phyloP scores from a whole-genome alignment of 2,113 vertebrate genomes.

The Lepus europaeus region DNA sequence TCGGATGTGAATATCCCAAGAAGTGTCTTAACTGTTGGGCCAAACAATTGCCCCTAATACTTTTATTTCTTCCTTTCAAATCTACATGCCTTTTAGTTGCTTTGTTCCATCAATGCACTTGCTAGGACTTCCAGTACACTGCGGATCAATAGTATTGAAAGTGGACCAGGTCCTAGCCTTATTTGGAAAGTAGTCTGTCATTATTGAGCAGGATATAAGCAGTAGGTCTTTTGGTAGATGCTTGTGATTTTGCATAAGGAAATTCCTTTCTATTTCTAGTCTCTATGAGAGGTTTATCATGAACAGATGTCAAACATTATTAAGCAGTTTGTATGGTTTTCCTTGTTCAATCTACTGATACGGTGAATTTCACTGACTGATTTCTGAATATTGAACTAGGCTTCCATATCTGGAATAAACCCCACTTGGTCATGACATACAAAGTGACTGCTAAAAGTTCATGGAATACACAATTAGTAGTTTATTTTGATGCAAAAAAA shows the following conservation, averaged over 20 bases:
- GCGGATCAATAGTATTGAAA: neutral
- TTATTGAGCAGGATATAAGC: neutral
- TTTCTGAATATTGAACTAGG: neutral
- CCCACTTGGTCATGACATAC: neutral
- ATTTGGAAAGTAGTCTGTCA: neutral
- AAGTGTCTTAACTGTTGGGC: no score
- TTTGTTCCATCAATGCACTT: neutral
- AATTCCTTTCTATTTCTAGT: neutral
- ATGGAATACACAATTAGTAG: no score
- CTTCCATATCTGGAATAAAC: neutral
- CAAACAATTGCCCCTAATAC: neutral
- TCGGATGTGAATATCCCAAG: no score
- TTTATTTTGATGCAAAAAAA: no score
- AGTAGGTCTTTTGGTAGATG: neutral
- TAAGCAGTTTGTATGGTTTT: neutral
- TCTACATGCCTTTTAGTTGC: neutral
- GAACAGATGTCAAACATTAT: neutral
- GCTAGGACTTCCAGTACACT: neutral
- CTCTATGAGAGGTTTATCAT: neutral
- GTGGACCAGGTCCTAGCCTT: neutral
- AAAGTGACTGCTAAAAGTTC: no score
- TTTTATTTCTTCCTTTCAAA: neutral
- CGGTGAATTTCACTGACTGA: neutral
- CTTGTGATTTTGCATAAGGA: neutral
- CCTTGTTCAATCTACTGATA: neutral